Evolutionary conservation across 2,888 invertebrate genomes (phyloP).

Genomic region (Drosophila neotestacea): DNA sequence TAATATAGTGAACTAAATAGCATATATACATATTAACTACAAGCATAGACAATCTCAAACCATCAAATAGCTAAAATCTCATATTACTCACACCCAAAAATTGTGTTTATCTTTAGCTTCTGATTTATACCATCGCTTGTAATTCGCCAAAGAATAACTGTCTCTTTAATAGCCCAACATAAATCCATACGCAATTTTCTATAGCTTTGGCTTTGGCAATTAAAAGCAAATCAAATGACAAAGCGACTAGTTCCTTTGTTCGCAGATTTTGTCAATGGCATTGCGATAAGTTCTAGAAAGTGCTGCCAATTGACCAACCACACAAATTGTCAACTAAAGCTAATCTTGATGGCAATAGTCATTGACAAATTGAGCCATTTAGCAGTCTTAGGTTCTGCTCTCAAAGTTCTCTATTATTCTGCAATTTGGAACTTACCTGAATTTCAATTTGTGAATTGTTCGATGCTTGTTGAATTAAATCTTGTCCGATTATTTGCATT

Average conservation of each 20-base stretch:
- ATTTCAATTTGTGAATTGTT: constrained; percentile 28
- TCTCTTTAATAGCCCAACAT: constrained; percentile 59
- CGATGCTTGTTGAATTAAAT: background rate
- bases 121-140: constrained; percentile 13
- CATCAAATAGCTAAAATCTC: background rate
- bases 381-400: background rate
- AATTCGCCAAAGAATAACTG: constrained; percentile 33
- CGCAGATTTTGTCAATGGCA: background rate
- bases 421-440: constrained; percentile 17
- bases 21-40: constrained; percentile 2
- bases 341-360: constrained; percentile 60
- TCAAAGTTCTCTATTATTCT: constrained; percentile 4
- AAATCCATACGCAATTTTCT: constrained; percentile 60
- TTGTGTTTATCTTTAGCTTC: constrained; percentile 18
- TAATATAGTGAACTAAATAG: constrained; percentile 1
- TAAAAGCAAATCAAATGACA: constrained; percentile 61
- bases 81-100: constrained; percentile 16
- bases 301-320: constrained; percentile 32
- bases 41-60: background rate
- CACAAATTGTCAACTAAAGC: constrained; percentile 39
- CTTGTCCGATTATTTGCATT: constrained; percentile 57
- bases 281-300: constrained; percentile 32
- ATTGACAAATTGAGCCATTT: constrained; percentile 40
- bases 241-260: constrained; percentile 39
- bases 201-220: constrained; percentile 34